These are phyloP conservation scores for Troglohyphantes excavatus DNA, from an alignment of 2,888 invertebrate species.

Conservation along the genomic window DNA sequence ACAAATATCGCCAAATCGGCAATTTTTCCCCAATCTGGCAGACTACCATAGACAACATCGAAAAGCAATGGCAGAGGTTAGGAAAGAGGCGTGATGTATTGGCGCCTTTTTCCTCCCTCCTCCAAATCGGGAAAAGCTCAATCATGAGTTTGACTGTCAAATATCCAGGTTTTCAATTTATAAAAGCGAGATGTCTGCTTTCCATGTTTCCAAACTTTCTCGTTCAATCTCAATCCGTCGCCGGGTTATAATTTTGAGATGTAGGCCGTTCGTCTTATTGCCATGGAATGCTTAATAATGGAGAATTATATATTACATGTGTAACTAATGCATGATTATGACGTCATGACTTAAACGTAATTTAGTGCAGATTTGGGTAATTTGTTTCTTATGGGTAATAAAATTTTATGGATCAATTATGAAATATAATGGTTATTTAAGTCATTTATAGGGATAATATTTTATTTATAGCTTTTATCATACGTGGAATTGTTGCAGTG, in stretches of 20 bases:
- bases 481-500: no score
- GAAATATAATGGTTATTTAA: no score
- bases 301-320: neutral
- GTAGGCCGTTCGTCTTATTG: constrained; percentile 13
- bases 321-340: neutral
- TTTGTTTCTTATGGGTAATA: no score
- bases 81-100: constrained; percentile 44
- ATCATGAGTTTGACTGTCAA: constrained; percentile 70
- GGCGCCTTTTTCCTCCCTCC: constrained; percentile 21
- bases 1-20: no score
- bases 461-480: no score
- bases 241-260: constrained; percentile 23
- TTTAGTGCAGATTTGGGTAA: no score
- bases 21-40: no score
- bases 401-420: no score
- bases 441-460: no score
- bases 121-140: constrained; percentile 66
- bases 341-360: neutral
- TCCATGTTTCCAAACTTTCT: constrained; percentile 61
- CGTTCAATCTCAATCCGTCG: constrained; percentile 48
- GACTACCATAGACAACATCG: no score
- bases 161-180: constrained; percentile 62
- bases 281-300: constrained; percentile 23
- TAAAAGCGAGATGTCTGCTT: constrained; percentile 53
- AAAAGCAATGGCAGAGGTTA: no score